Base-by-base conservation (phyloP, 2,888 invertebrate genomes). In the Torymus aiolomorphi region DNA sequence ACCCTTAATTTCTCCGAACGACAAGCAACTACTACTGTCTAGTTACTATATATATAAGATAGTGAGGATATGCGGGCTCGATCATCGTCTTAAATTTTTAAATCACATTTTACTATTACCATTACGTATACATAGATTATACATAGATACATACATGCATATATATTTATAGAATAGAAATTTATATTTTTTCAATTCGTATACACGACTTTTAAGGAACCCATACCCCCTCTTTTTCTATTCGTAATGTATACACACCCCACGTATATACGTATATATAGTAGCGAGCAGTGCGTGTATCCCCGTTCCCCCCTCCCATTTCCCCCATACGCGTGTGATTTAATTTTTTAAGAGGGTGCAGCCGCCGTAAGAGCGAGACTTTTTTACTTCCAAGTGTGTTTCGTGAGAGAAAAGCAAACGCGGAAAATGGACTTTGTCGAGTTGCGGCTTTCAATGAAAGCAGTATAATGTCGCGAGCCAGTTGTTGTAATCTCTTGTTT, bases 171-270 rank as follows among this genome's bases (percentile, higher is more conserved):
- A 76, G 70, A 76, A 42, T 76, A 63, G 70, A 71, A 77, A 63
- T 77, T 77, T 71, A 65, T 77, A 77, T 77, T 77, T 77, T 77
- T 77, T 65, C 71, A 77, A 71, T 66, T 62, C 52, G 24, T 61
- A 59, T 75, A 57, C 13, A 20, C 42, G 42, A 42, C 42, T 42
- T 42, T 13, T 66, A 69, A 62, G 4, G 3, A 57, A 57, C 14
- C 20, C 61, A 10, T 54, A 67, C 10, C 8, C 59, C 49, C 18
- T 75, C 24, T 61, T 76, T 75, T 63, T 76, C 63, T 70, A 63
- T 76, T 65, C 42, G 57, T 57, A 67, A 8, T 12, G 59, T 18
- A 66, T 66, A 62, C 11, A 63, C 42, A 72, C 52, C 52, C 51
- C 18, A 57, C 20, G n/a, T 49, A 31, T 51, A 20, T 24, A 59